Conservation (phyloP, 2,888 invertebrate species). For the Oligia latruncula region DNA sequence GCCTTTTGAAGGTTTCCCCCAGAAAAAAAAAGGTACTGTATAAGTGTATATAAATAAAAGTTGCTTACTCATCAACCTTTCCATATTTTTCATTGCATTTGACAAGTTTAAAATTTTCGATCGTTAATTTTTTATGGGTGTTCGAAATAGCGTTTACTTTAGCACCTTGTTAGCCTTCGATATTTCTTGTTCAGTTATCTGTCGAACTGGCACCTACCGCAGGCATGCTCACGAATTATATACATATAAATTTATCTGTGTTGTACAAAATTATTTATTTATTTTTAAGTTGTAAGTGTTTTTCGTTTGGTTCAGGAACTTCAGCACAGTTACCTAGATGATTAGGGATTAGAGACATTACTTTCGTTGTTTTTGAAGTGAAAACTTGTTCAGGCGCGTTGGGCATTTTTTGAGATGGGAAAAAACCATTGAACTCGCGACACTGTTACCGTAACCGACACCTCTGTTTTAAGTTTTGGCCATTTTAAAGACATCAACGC, state of each 20-base stretch:
- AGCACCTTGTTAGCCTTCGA: slow-evolving; percentile 87
- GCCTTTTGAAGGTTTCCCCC: too few relatives aligned
- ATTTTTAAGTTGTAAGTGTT: not conserved
- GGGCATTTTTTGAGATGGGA: too few relatives aligned
- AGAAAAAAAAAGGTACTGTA: slow-evolving; percentile 5
- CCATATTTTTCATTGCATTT: slow-evolving; percentile 72
- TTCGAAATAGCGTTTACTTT: slow-evolving; percentile 85
- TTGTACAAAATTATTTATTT: not conserved
- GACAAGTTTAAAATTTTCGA: slow-evolving; percentile 74
- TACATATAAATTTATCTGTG: slow-evolving; percentile 48
- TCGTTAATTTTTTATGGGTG: slow-evolving; percentile 82
- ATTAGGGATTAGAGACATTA: not conserved
- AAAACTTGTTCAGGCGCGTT: too few relatives aligned
- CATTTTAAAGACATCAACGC: too few relatives aligned
- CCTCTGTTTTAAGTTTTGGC: too few relatives aligned
- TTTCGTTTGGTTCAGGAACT: not conserved
- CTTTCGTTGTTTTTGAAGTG: not conserved
- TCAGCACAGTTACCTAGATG: too few relatives aligned
- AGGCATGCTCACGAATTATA: slow-evolving; percentile 69
- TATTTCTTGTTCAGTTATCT: slow-evolving; percentile 76
- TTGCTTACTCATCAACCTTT: slow-evolving; percentile 57
- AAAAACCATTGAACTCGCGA: too few relatives aligned
- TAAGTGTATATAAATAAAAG: slow-evolving; percentile 31
- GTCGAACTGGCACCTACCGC: slow-evolving; percentile 82
- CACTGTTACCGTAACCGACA: too few relatives aligned